Base-by-base conservation (phyloP, 2,888 invertebrate species). In the Aleiodes leptofemur region DNA sequence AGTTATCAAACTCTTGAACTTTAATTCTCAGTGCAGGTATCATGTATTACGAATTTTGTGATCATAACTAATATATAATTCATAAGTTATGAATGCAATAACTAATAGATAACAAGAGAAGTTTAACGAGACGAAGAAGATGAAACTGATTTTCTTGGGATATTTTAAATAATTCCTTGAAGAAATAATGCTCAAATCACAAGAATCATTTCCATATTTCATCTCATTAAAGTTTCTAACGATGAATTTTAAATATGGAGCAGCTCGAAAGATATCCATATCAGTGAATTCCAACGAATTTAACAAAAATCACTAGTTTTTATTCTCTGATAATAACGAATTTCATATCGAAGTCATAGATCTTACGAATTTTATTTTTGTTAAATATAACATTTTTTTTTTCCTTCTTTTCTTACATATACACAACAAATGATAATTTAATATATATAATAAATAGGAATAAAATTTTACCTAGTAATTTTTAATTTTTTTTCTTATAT, bases 391-490 rank as follows among this genome's bases (percentile, higher is more conserved):
- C 14, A 51, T 68, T 68, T 51, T 66, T 50, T 4, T 48, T 66
- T 29, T 14, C 9, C 13, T 23, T 4, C 3, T 31, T n/a, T 11
- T 13, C 56, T 66, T 68, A 73, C 66, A 68, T 50, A 57, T 56
- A 73, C 50, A 55, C 50, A 55, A 64, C 57, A 68, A 66, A 66
- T 31, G 57, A 73, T 73, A 73, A 73, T 73, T 73, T 56, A 73
- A 73, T 73, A 68, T 73, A 68, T 73, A 73, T 68, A 43, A 48
- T 51, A 51, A n/a, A 66, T 55, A 59, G 23, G 16, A 55, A 74
- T 72, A 56, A 72, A 74, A 72, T 34, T 56, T 64, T 48, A 13
- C 64, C 64, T 76, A 77, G 72, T 48, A 64, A 53, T 74, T 74
- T 72, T 74, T 55, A 61, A 72, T 31, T 75, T 6, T 31, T 31